These are phyloP conservation scores for Epistrophella euchroma DNA, from an alignment of 2,888 invertebrate genomes.

Conservation along the genomic window DNA sequence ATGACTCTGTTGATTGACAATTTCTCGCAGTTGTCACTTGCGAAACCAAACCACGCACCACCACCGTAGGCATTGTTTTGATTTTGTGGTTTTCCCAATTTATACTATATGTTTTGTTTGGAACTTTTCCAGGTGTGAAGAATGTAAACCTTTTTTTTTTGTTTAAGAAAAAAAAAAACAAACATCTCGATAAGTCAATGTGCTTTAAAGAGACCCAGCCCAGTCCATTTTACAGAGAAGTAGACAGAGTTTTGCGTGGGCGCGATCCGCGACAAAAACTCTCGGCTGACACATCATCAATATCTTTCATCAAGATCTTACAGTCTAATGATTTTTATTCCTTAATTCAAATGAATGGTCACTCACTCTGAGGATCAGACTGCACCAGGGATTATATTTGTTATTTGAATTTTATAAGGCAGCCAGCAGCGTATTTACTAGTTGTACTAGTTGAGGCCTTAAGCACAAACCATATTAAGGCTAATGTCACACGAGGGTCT, in stretches of 20 bases:
- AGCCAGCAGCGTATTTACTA: background rate
- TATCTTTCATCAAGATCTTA: background rate
- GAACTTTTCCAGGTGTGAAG: background rate
- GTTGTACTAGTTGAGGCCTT: too few relatives aligned
- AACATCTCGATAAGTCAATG: conserved; percentile 40
- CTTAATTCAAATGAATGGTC: background rate
- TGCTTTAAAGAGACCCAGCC: background rate
- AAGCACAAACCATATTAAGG: too few relatives aligned
- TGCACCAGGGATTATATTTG: background rate
- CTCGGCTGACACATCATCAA: background rate
- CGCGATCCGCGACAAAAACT: background rate
- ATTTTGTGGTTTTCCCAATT: conserved; percentile 16
- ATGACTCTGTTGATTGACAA: background rate
- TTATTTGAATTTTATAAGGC: background rate
- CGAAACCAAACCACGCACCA: background rate
- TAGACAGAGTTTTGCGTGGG: background rate
- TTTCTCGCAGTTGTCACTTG: background rate
- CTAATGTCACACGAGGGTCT: too few relatives aligned
- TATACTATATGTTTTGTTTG: background rate
- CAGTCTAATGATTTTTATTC: background rate
- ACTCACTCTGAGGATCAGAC: background rate
- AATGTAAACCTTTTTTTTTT: background rate
- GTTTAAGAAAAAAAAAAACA: too few relatives aligned
- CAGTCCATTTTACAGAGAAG: background rate
- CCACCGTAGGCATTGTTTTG: background rate